Percentiles rank a stretch among this genome's conserved stretches.
phyloP scores from a whole-genome alignment of 2,113 vertebrate genomes.

The Bettongia penicillata region DNA sequence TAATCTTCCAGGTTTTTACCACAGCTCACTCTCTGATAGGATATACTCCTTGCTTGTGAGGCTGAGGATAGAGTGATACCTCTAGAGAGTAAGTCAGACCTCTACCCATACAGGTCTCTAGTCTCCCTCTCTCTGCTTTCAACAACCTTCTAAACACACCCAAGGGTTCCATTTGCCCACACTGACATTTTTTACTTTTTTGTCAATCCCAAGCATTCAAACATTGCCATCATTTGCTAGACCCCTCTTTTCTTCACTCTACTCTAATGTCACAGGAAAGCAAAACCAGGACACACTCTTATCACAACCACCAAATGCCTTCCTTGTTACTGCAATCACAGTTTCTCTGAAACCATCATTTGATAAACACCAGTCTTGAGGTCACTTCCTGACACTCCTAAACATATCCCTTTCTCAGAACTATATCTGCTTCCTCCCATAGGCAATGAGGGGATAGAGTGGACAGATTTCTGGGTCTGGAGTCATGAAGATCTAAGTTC shows the following conservation, averaged over 20 bases:
- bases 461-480: background rate
- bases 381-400: background rate
- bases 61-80: background rate
- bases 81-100: background rate
- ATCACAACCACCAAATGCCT: background rate
- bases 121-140: background rate
- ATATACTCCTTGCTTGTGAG: background rate
- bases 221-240: background rate
- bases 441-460: background rate
- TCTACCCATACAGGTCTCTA: background rate
- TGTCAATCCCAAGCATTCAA: background rate
- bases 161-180: background rate
- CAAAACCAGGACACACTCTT: background rate
- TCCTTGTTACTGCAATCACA: background rate
- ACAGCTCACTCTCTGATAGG: background rate
- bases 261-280: too few species aligned
- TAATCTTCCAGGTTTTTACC: background rate
- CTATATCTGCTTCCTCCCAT: background rate
- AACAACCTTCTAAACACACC: background rate
- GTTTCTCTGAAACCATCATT: background rate
- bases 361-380: background rate
- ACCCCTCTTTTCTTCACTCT: background rate
- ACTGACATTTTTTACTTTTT: background rate
- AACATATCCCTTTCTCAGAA: background rate
- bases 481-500: background rate